Evolutionary conservation across 2,888 invertebrate species (phyloP).

Genomic region (Chorisops tibialis): DNA sequence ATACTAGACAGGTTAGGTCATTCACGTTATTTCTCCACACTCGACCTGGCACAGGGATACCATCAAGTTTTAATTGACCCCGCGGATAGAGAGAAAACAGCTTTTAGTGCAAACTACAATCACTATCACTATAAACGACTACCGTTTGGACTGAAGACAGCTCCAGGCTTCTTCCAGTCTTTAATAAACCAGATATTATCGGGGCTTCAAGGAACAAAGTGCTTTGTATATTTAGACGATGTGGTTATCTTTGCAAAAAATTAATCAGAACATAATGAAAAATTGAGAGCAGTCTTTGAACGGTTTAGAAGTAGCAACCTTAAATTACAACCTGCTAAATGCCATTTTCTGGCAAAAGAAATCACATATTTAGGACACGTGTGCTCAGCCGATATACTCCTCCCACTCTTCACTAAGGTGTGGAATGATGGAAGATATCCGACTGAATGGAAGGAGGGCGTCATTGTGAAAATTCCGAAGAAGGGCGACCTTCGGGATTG

Average conservation of each 20-base stretch:
- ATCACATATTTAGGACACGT: conserved; percentile 41
- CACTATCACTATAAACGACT: conserved; percentile 34
- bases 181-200: conserved; percentile 42
- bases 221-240: conserved; percentile 44
- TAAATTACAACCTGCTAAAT: conserved; percentile 35
- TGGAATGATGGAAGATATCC: too few species aligned
- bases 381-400: too few species aligned
- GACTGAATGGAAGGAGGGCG: too few species aligned
- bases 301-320: too few species aligned
- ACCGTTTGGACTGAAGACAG: conserved; percentile 47
- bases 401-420: too few species aligned
- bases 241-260: conserved; percentile 38
- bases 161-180: conserved; percentile 48
- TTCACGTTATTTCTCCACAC: too few species aligned
- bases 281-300: too few species aligned
- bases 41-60: conserved; percentile 32
- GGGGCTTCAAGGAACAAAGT: conserved; percentile 41
- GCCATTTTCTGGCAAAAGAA: conserved; percentile 36
- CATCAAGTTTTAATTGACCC: conserved; percentile 30
- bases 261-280: too few species aligned
- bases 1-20: too few species aligned
- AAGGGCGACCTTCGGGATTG: too few species aligned
- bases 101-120: conserved; percentile 26
- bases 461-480: too few species aligned
- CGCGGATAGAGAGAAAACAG: conserved; percentile 28